phyloP scores from a whole-genome alignment of 2,797 vertebrate genomes.

The Rhabdomys pumilio region DNA sequence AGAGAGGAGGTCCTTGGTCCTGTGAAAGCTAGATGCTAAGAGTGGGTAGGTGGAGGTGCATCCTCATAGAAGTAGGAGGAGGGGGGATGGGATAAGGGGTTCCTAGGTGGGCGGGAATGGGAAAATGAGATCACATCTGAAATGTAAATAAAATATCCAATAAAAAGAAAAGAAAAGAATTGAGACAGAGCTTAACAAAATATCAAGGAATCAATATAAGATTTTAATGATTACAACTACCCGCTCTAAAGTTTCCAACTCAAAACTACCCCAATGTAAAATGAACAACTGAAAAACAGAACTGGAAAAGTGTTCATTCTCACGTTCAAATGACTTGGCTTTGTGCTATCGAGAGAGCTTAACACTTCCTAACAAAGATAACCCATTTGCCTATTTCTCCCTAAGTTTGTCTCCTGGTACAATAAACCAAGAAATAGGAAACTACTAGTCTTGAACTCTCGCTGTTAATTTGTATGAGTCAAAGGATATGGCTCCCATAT shows the following conservation, averaged over 20 bases:
- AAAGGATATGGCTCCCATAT: neutral
- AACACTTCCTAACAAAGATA: neutral
- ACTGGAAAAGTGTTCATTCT: neutral
- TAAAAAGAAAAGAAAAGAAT: too few species aligned
- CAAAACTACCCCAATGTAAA: conserved; percentile 26
- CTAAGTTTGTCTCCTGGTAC: neutral
- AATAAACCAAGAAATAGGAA: neutral
- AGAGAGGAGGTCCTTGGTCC: too few species aligned
- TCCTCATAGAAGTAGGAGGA: too few species aligned
- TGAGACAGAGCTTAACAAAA: neutral
- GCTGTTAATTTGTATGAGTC: neutral
- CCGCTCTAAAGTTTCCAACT: neutral
- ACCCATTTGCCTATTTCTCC: neutral
- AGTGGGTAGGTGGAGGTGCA: too few species aligned
- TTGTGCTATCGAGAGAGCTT: neutral
- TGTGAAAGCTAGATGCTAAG: too few species aligned
- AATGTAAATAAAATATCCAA: too few species aligned
- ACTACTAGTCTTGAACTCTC: neutral
- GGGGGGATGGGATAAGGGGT: too few species aligned
- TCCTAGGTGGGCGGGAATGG: too few species aligned
- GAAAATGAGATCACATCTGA: too few species aligned
- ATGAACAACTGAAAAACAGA: neutral
- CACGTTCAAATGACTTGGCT: neutral
- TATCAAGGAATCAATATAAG: neutral
- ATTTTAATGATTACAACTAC: conserved; percentile 26